phyloP scores from a whole-genome alignment of 2,113 vertebrate species.

The Vanacampus margaritifer region DNA sequence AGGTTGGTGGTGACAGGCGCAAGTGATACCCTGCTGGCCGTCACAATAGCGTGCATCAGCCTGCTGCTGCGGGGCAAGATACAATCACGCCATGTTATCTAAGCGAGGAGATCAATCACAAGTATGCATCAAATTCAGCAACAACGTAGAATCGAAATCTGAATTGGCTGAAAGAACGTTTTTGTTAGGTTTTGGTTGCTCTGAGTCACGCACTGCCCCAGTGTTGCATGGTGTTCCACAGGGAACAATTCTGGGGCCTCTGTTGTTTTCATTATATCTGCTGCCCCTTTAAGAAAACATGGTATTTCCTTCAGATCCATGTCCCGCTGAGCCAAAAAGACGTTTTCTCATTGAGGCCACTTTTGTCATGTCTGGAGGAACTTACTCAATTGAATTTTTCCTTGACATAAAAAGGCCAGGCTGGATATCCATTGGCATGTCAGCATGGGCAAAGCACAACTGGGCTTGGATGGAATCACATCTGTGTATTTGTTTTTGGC shows the following conservation, averaged over 20 bases:
- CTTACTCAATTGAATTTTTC: constrained; percentile 5
- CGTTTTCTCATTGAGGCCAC: too few species aligned
- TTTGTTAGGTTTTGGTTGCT: too few species aligned
- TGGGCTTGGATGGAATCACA: constrained; percentile 54
- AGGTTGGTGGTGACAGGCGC: constrained; percentile 35
- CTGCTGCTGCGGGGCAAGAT: constrained; percentile 9
- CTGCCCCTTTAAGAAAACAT: too few species aligned
- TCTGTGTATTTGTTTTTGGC: constrained; percentile 51
- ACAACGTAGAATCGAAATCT: constrained; percentile 25
- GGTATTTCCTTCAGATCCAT: too few species aligned
- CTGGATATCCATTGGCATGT: constrained; percentile 69
- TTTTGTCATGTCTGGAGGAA: too few species aligned
- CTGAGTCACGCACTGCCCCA: too few species aligned
- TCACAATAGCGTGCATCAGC: constrained; percentile 33
- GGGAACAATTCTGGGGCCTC: too few species aligned
- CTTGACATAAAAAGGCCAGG: constrained; percentile 39
- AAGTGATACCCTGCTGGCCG: constrained; percentile 18
- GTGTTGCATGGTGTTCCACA: too few species aligned
- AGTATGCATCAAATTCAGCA: constrained; percentile 3
- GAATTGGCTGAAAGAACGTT: constrained; percentile 19
- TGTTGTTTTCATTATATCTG: too few species aligned
- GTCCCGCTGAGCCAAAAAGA: too few species aligned
- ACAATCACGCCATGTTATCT: constrained; percentile 27
- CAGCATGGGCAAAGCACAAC: constrained; percentile 37
- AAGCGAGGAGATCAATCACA: not conserved